Evolutionary conservation across 2,888 invertebrate genomes (phyloP).

Genomic region (Lymantria monacha): DNA sequence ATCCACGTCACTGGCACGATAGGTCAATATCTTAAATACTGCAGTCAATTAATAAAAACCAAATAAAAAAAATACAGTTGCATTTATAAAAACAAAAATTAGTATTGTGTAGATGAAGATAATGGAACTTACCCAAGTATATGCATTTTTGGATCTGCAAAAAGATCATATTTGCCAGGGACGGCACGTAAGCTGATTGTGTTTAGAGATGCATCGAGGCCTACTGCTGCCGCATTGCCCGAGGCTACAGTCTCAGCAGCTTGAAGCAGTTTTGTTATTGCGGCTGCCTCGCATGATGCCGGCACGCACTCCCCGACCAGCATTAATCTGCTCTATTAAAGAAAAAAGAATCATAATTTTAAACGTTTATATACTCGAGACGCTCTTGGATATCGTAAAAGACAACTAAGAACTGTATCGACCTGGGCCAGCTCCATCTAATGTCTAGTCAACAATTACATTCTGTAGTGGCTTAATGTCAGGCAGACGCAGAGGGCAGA

Average conservation of each 20-base stretch:
- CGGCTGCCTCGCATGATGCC: conserved; percentile 82
- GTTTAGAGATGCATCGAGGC: conserved; percentile 68
- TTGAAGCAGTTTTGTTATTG: conserved; percentile 70
- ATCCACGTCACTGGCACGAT: no score
- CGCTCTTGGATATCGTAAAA: no score
- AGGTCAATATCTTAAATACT: no score
- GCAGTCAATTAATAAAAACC: no score
- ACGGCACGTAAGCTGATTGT: conserved; percentile 85
- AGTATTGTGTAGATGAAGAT: no score
- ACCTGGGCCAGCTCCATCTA: no score
- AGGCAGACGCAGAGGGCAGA: no score
- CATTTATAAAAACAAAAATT: no score
- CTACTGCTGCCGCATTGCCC: conserved; percentile 46
- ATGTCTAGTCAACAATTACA: neutral
- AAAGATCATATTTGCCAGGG: conserved; percentile 85
- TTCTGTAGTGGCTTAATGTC: no score
- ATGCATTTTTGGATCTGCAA: conserved; percentile 85
- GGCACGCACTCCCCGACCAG: conserved; percentile 90
- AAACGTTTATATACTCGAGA: neutral
- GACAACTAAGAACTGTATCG: no score
- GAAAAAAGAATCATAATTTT: neutral
- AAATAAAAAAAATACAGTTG: no score
- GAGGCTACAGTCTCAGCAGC: conserved; percentile 60
- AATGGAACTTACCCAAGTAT: conserved; percentile 83
- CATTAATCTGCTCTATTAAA: conserved; percentile 83